Evolutionary conservation across 2,113 vertebrate species (phyloP).

Genomic region (Hydrolagus affinis): DNA sequence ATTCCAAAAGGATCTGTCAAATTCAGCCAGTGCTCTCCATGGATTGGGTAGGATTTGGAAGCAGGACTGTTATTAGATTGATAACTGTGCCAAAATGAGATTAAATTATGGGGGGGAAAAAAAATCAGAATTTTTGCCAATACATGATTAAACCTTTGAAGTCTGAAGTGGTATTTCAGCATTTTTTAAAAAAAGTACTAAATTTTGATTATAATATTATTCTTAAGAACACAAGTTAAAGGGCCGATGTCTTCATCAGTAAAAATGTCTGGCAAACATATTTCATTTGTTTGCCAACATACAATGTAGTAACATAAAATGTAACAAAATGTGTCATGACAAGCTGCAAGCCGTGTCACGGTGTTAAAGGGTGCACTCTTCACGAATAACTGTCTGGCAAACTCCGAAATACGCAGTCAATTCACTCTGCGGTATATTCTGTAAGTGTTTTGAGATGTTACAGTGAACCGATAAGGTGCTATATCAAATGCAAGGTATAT

Average conservation of each 20-base stretch:
- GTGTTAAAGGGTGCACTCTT: no score
- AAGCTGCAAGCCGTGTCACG: no score
- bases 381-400: no score
- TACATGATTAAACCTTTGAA: conserved; percentile 3
- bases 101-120: neutral
- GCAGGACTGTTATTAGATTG: neutral
- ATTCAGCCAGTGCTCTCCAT: no score
- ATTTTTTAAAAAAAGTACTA: neutral
- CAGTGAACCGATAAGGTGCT: no score
- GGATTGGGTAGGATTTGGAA: neutral
- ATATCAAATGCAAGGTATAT: no score
- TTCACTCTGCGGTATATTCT: no score
- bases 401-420: no score
- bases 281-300: neutral
- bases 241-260: neutral
- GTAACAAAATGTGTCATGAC: no score
- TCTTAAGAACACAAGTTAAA: neutral
- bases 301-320: neutral
- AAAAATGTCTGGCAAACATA: neutral
- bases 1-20: neutral
- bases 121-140: neutral
- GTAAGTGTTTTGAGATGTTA: no score
- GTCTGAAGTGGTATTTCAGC: neutral
- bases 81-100: neutral
- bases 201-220: neutral